Evolutionary conservation across 2,888 invertebrate genomes (phyloP), one percentile per base, ranked within the genome.

Genomic region (Apodemia zela): DNA sequence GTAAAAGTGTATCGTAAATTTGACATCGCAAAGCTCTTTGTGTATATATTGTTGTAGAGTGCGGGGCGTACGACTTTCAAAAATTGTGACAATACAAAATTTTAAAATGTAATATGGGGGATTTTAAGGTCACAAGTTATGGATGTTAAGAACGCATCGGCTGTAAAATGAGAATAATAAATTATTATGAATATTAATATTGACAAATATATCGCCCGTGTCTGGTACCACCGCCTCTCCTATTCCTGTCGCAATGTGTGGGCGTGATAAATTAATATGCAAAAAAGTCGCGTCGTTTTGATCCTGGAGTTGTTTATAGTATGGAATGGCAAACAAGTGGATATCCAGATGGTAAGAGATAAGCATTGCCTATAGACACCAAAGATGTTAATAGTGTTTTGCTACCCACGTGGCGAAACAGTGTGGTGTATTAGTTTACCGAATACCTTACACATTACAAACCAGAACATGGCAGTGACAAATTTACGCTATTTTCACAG

Each of bases 1-100:
- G 84, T 89, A 89, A 89, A 88, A 84, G 81, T 80, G 83, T 73
- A 83, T 84, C 89, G 84, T 89, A 89, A 88, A 88, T 87, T 87
- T 79, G 73, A 73, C 80, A 81, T 82, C 87, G 84, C 87, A 86
- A 87, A 85, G 45, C 86, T 85, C 83, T 74, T 69, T 25, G 60
- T 45, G n/a, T 29, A 47, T 8, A 13, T 42, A 45, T 1, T 21
- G 33, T 33, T 21, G 13, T 42, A 33, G 62, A 42, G 57, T 21
- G 15, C 33, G 45, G 45, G 3, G 7, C 47, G 45, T 60, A 11
- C 18, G 25, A 13, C 42, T 45, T 60, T 42, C 25, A n/a, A 29
- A 59, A 35, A 21, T 17, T 17, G 42, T 3, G 47, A 45, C 25
- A 45, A 45, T 25, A 38, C 45, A 60, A 45, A 17, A 18, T n/a